phyloP scores from a whole-genome alignment of 2,797 vertebrate species.

The Coccyzus lansbergi region DNA sequence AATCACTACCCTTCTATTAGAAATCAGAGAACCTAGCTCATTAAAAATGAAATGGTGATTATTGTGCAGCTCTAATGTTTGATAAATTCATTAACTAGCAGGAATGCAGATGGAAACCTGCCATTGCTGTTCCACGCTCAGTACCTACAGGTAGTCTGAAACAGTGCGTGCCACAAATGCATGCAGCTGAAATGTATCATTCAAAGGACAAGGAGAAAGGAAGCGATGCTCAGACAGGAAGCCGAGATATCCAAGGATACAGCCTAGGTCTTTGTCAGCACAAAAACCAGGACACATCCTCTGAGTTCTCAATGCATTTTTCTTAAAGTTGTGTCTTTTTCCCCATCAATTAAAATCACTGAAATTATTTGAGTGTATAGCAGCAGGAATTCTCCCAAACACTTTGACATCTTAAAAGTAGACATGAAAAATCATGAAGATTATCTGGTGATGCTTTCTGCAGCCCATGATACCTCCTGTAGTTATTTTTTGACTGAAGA shows the following conservation, averaged over 20 bases:
- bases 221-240: not conserved
- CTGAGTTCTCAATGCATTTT: not conserved
- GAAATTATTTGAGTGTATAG: not conserved
- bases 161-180: not conserved
- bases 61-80: not conserved
- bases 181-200: not conserved
- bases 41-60: not conserved
- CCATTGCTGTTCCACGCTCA: rapidly evolving
- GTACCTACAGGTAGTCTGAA: not conserved
- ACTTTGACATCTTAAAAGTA: not conserved
- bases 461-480: not conserved
- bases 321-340: not conserved
- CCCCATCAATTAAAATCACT: not conserved
- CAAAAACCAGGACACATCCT: not conserved
- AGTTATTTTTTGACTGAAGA: conserved; percentile 3
- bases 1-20: not conserved
- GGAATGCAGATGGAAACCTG: not conserved
- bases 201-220: not conserved
- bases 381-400: not conserved
- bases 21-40: not conserved
- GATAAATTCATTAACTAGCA: not conserved
- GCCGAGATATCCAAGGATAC: not conserved
- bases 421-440: not conserved
- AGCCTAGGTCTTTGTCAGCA: not conserved
- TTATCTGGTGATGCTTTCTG: not conserved